A percentile compares a stretch with the other conserved stretches of the same genome.
Evolutionary conservation across 2,888 invertebrate species (phyloP).

Genomic region (Caenorhabditis auriculariae): DNA sequence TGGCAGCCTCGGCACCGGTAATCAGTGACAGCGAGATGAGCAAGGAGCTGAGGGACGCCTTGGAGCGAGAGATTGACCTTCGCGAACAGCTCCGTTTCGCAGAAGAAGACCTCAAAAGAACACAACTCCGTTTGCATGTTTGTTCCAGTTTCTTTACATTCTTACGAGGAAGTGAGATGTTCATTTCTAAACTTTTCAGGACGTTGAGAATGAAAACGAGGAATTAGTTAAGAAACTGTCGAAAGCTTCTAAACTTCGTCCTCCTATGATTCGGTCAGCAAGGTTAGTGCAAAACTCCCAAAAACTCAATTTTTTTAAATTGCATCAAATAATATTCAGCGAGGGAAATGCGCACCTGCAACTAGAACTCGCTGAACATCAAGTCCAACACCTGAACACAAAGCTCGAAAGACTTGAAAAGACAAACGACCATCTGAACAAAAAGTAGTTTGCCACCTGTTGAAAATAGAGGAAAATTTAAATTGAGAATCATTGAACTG

Average conservation of each 20-base stretch:
- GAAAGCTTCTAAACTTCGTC: constrained; percentile 80
- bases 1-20: constrained; percentile 29
- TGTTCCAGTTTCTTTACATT: neutral
- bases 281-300: constrained; percentile 29
- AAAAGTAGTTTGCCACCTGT: constrained; percentile 29
- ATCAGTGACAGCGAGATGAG: constrained; percentile 67
- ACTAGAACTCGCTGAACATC: constrained; percentile 70
- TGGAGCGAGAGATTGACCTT: constrained; percentile 89
- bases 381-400: constrained; percentile 79
- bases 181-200: constrained; percentile 70
- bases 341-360: constrained; percentile 64
- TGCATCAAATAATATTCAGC: constrained; percentile 38
- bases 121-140: constrained; percentile 42
- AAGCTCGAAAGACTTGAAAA: constrained; percentile 73
- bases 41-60: constrained; percentile 81
- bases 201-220: constrained; percentile 95
- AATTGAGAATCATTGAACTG: constrained; percentile 52
- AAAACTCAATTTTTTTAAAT: neutral
- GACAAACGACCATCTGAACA: constrained; percentile 53
- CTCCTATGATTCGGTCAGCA: constrained; percentile 47
- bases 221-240: constrained; percentile 89
- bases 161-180: constrained; percentile 40
- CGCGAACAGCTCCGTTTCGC: constrained; percentile 87
- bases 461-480: neutral
- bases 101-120: constrained; percentile 81